phyloP scores from a whole-genome alignment of 1,140 invertebrate genomes.

The Drosophila hydei region DNA sequence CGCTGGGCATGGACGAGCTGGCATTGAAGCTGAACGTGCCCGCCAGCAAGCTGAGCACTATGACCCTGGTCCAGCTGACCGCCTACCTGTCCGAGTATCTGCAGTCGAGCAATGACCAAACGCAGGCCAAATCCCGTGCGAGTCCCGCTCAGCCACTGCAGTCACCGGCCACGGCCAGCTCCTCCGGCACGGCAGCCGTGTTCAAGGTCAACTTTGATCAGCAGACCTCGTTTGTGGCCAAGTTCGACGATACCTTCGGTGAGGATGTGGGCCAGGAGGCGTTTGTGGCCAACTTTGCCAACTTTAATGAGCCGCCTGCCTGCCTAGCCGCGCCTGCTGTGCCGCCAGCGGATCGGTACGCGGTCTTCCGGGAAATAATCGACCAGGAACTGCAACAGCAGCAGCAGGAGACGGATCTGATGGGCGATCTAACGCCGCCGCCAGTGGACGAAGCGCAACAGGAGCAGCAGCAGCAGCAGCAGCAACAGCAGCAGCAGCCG shows the following conservation, averaged over 20 bases:
- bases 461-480: constrained; percentile 14
- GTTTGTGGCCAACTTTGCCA: constrained; percentile 87
- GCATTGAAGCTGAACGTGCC: constrained; percentile 90
- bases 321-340: constrained; percentile 69
- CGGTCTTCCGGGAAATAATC: constrained; percentile 92
- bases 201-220: constrained; percentile 87
- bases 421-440: constrained; percentile 62
- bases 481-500: constrained; percentile 16
- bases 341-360: constrained; percentile 89
- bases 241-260: constrained; percentile 87
- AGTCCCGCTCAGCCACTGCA: constrained; percentile 20
- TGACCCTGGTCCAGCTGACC: constrained; percentile 93
- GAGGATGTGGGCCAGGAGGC: constrained; percentile 55
- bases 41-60: constrained; percentile 90
- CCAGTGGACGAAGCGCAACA: constrained; percentile 51
- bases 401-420: constrained; percentile 84
- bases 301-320: constrained; percentile 84
- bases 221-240: constrained; percentile 83
- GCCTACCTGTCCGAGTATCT: constrained; percentile 89
- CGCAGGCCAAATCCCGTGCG: constrained; percentile 29
- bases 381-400: constrained; percentile 88
- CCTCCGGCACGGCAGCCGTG: constrained; percentile 55
- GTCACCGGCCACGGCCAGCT: background rate
- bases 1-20: constrained; percentile 91
- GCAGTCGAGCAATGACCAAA: constrained; percentile 74